Evolutionary conservation across 2,113 vertebrate genomes (phyloP), one percentile per base, ranked within the genome.

Genomic region (Mugil cephalus): DNA sequence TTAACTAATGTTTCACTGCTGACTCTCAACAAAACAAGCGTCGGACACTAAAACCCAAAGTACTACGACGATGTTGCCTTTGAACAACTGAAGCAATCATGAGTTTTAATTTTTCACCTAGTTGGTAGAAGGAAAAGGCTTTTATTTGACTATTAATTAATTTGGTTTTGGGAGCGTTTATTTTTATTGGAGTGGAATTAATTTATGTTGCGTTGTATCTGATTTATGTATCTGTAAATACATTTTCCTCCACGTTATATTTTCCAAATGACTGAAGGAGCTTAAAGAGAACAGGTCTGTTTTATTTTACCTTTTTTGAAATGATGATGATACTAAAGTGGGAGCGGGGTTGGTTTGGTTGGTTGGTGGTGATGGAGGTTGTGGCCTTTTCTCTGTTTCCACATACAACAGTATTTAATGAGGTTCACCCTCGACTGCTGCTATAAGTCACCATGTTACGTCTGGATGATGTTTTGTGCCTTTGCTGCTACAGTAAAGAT

Each of bases 401-500:
- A 47, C 42, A 48, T n/a, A n/a, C 48, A 18, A 17, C 40, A 36
- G 14, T 47, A 10, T 69, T 46, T 61, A 65, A 43, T 4, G 48
- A 71, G 69, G 15, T 56, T 53, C 14, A 38, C 18, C n/a, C 10
- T 56, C 42, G 1, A 48, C 8, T 53, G 83, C 60, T 83, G 78
- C 61, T 68, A 11, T n/a, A 1, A 21, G 24, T 80, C 39, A 9
- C 24, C 13, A 67, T 55, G 77, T 75, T 54, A 62, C 74, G 58
- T 69, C 71, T 70, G 58, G 12, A 45, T 59, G 6, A 38, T 45
- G 56, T 68, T 69, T 55, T 83, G 67, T 68, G 59, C 11, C 30
- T 80, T 58, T 47, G 68, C 79, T 80, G 79, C 84, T 60, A 19
- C 63, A 89, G 55, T 87, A 87, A 89, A 83, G 19, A 77, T 42